Percentiles rank a stretch among this genome's conserved stretches.
These are phyloP conservation scores for Lissocephala sabroskyi DNA, from an alignment of 2,888 invertebrate species.

Conservation along the genomic window DNA sequence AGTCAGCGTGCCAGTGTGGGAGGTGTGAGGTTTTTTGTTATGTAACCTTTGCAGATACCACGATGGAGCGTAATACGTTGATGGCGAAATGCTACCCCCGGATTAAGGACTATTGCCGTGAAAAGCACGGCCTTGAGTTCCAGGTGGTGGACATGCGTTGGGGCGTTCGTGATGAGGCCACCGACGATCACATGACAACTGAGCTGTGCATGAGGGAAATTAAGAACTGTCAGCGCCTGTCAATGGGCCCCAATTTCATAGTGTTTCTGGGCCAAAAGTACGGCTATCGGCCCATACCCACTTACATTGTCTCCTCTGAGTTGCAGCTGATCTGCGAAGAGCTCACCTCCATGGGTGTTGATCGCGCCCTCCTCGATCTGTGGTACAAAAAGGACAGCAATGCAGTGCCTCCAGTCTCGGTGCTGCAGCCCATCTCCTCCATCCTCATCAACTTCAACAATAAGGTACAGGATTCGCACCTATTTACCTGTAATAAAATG, in stretches of 20 bases:
- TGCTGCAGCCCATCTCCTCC: constrained; percentile 96
- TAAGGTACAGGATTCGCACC: constrained; percentile 77
- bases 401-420: constrained; percentile 94
- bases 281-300: constrained; percentile 97
- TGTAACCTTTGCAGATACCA: constrained; percentile 81
- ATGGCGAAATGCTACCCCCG: constrained; percentile 99
- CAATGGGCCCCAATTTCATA: constrained; percentile 98
- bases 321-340: constrained; percentile 90
- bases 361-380: constrained; percentile 86
- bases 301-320: constrained; percentile 93
- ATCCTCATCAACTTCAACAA: constrained; percentile 98
- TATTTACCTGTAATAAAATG: no score
- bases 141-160: constrained; percentile 99
- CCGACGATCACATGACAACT: constrained; percentile 99
- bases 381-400: constrained; percentile 98
- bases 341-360: constrained; percentile 85
- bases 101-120: constrained; percentile 96
- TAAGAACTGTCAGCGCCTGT: constrained; percentile 95
- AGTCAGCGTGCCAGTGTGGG: no score
- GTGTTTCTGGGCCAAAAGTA: constrained; percentile 98
- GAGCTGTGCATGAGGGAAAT: constrained; percentile 98
- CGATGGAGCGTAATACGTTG: constrained; percentile 95
- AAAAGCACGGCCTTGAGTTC: constrained; percentile 97
- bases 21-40: constrained; percentile 8
- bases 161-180: constrained; percentile 98